phyloP scores from a whole-genome alignment of 2,797 vertebrate species.

The Propithecus deckenii region DNA sequence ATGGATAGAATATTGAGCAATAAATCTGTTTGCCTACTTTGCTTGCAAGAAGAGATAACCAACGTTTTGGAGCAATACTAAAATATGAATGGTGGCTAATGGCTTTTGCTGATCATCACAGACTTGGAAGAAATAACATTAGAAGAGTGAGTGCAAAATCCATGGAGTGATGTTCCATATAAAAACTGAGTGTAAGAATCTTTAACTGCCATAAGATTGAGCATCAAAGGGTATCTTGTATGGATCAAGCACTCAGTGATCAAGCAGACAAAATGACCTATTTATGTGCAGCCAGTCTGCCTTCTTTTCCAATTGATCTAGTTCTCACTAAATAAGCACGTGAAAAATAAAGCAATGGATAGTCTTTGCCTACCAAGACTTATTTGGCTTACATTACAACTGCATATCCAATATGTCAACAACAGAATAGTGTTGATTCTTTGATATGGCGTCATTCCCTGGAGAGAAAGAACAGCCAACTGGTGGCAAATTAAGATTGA shows the following conservation, averaged over 20 bases:
- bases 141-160: neutral
- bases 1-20: neutral
- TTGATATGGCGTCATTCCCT: neutral
- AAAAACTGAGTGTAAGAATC: neutral
- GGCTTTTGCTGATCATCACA: neutral
- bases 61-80: neutral
- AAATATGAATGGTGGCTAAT: neutral
- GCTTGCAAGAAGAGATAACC: neutral
- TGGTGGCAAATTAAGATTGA: constrained; percentile 77
- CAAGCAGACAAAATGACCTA: neutral
- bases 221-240: neutral
- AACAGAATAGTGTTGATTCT: neutral
- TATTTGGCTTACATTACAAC: neutral
- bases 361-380: neutral
- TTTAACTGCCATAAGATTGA: neutral
- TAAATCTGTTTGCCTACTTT: neutral
- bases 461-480: constrained; percentile 58
- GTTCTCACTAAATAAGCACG: neutral
- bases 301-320: neutral
- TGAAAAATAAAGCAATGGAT: neutral
- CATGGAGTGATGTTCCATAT: neutral
- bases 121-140: neutral
- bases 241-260: neutral
- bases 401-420: neutral
- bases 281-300: neutral